Conservation (phyloP, 2,888 invertebrate species). For the Troides oblongomaculatus region DNA sequence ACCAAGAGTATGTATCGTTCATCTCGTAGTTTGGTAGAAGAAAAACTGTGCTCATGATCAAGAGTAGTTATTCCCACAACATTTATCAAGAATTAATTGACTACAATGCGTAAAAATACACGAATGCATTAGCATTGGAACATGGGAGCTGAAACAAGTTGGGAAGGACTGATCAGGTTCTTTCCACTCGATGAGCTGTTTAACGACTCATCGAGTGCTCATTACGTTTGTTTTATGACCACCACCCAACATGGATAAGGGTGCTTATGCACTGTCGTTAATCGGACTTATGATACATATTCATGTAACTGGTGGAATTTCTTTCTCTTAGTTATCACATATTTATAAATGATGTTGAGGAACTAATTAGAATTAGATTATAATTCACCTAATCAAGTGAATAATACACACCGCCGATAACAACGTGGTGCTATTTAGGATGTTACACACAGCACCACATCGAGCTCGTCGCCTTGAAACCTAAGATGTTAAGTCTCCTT, state of each 20-base stretch:
- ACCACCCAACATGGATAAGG: neutral
- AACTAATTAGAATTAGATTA: too few relatives aligned
- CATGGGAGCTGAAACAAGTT: slow-evolving; percentile 1
- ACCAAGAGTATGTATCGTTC: too few relatives aligned
- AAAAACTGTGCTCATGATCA: neutral
- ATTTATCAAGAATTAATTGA: slow-evolving; percentile 2
- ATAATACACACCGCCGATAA: too few relatives aligned
- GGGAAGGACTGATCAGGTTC: slow-evolving; percentile 5
- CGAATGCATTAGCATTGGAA: slow-evolving; percentile 2
- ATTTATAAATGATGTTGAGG: too few relatives aligned
- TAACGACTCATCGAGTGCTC: slow-evolving; percentile 7
- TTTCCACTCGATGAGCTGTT: slow-evolving; percentile 6
- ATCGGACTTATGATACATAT: neutral
- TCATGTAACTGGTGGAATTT: too few relatives aligned
- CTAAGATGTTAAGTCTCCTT: too few relatives aligned
- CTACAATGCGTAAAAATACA: neutral
- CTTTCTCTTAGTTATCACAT: too few relatives aligned
- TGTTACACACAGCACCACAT: too few relatives aligned
- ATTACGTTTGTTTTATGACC: slow-evolving; percentile 14
- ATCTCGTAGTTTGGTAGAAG: too few relatives aligned
- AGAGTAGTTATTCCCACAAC: neutral
- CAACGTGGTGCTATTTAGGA: too few relatives aligned
- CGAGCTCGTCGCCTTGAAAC: too few relatives aligned
- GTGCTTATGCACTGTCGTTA: neutral
- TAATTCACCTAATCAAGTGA: too few relatives aligned